These are phyloP conservation scores for Zaprionus vittiger DNA, from an alignment of 1,140 invertebrate species.

Conservation along the genomic window DNA sequence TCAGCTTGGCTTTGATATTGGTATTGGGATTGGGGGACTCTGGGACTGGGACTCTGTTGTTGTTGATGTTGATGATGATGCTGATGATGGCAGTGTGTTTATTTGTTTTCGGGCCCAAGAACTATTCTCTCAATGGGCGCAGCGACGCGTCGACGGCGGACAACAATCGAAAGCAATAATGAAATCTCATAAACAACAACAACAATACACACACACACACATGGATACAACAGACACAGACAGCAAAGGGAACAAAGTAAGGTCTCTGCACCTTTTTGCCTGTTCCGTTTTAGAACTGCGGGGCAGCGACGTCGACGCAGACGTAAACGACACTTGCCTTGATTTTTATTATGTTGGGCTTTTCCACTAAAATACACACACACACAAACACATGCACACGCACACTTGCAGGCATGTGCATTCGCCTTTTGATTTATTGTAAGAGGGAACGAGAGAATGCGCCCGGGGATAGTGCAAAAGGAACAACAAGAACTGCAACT, in stretches of 20 bases:
- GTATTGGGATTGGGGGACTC: conserved; percentile 23
- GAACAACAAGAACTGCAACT: conserved; percentile 20
- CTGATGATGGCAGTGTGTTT: conserved; percentile 58
- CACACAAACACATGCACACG: neutral
- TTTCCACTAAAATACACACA: conserved; percentile 47
- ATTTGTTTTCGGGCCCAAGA: conserved; percentile 70
- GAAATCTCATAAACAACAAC: conserved; percentile 76
- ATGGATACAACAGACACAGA: conserved; percentile 4
- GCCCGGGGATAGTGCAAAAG: conserved; percentile 33
- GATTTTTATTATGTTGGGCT: conserved; percentile 79
- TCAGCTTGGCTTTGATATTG: conserved; percentile 10
- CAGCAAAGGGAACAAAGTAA: conserved; percentile 17
- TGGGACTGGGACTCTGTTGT: conserved; percentile 18
- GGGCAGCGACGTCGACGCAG: conserved; percentile 13
- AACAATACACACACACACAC: conserved; percentile 31
- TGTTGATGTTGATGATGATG: conserved; percentile 38
- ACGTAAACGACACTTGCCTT: conserved; percentile 75
- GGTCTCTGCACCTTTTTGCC: conserved; percentile 33
- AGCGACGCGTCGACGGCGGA: conserved; percentile 15
- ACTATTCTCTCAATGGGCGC: conserved; percentile 65
- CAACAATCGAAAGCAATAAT: conserved; percentile 81
- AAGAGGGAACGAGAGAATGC: conserved; percentile 61
- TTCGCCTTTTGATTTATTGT: conserved; percentile 74
- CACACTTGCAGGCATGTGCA: conserved; percentile 13
- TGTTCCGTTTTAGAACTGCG: conserved; percentile 32